Evolutionary conservation across 2,888 invertebrate genomes (phyloP), one percentile per base, ranked within the genome.

Genomic region (Rotaria macrura): DNA sequence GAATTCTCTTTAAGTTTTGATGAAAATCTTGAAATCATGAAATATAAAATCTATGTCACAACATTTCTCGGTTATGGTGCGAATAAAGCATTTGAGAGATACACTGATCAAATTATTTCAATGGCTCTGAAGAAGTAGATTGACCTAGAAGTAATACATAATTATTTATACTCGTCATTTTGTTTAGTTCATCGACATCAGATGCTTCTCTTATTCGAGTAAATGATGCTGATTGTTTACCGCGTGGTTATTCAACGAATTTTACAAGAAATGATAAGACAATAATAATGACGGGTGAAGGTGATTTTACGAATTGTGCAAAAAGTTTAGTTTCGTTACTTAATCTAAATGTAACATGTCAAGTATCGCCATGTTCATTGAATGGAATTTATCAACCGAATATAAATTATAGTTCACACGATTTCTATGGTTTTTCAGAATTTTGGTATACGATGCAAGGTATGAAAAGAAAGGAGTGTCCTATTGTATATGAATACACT

Each of bases 61-160:
- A 93, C 93, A 14, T 93, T 92, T 88, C 89, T 92, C 17, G 92
- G 92, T n/a, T 92, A 90, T 88, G 92, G 92, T 38, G 92, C 92
- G n/a, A 92, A 92, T 88, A 90, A 91, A 85, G 92, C 92, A 12
- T 87, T 89, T 47, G 88, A 88, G 25, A 87, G 89, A 85, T 90
- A 90, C 87, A 89, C 89, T 83, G 87, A 89, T 47, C 87, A n/a
- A 43, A 74, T 87, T 23, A 57, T 88, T n/a, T 52, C 55, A 17
- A 74, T 40, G 14, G 65, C 43, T 29, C 20, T 47, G 1, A 25
- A 55, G 54, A 52, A 52, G 1, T 20, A 52, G 49, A 9, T 23
- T 52, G 23, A 52, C n/a, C n/a, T 52, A 52, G 10, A 52, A 6
- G 5, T 23, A 52, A 52, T 23, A 20, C 23, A 52, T 52, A 52